Evolutionary conservation across 2,888 invertebrate genomes (phyloP).

Genomic region (Pseudococcus longispinus): DNA sequence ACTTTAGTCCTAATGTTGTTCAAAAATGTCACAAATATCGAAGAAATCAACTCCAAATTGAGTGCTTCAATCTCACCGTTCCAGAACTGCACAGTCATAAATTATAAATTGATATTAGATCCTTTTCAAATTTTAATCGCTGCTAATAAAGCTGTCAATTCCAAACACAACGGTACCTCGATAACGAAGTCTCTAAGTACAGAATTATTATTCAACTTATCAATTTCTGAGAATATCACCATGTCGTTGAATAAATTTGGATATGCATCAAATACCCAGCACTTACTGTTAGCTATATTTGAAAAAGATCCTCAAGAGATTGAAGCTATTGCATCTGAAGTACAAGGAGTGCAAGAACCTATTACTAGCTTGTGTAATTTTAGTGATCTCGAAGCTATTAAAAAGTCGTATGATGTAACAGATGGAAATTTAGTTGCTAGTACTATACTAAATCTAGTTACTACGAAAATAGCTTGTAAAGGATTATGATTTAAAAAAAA

Average conservation of each 20-base stretch:
- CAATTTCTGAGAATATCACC: slow-evolving; percentile 73
- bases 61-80: not conserved
- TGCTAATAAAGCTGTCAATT: slow-evolving; percentile 71
- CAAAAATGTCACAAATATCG: slow-evolving; percentile 24
- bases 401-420: slow-evolving; percentile 70
- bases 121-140: slow-evolving; percentile 72
- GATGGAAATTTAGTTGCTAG: slow-evolving; percentile 65
- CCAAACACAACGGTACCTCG: slow-evolving; percentile 65
- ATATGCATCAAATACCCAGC: slow-evolving; percentile 64
- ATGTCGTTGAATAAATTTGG: slow-evolving; percentile 74
- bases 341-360: slow-evolving; percentile 68
- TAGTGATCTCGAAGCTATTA: slow-evolving; percentile 66
- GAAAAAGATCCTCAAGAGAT: slow-evolving; percentile 61
- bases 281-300: slow-evolving; percentile 65
- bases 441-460: slow-evolving; percentile 68
- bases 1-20: slow-evolving; percentile 12
- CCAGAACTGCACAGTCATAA: slow-evolving; percentile 32
- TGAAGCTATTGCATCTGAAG: slow-evolving; percentile 64
- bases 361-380: slow-evolving; percentile 66
- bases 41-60: slow-evolving; percentile 38
- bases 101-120: slow-evolving; percentile 66
- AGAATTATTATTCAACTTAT: slow-evolving; percentile 74
- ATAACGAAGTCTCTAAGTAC: slow-evolving; percentile 71
- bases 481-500: slow-evolving; percentile 4
- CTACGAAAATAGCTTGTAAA: slow-evolving; percentile 74